Conservation (phyloP, 2,888 invertebrate genomes). For the Pachycephus smyrnensis region DNA sequence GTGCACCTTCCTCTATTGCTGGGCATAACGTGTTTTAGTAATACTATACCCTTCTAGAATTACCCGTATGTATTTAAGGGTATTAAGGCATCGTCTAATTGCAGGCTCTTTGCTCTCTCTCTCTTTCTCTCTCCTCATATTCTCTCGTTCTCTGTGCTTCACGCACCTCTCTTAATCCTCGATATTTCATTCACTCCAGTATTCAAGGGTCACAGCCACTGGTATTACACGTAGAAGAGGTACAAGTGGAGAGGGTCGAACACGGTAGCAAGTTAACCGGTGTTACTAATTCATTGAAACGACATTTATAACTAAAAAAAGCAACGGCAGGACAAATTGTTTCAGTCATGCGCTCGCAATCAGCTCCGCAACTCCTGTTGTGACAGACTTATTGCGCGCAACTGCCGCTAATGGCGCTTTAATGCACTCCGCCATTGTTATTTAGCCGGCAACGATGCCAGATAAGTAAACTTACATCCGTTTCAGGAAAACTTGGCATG, state of each 20-base stretch:
- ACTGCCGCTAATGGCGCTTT: constrained; percentile 19
- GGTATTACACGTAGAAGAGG: neutral
- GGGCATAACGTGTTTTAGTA: constrained; percentile 51
- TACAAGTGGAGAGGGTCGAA: neutral
- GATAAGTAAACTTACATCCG: constrained; percentile 40
- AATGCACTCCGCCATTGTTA: constrained; percentile 9
- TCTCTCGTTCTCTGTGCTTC: constrained; percentile 13
- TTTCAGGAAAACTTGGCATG: constrained; percentile 33
- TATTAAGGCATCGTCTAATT: constrained; percentile 54
- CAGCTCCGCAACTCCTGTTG: constrained; percentile 11
- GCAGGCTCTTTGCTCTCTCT: constrained; percentile 28
- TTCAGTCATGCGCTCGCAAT: constrained; percentile 25
- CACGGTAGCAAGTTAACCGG: constrained; percentile 3
- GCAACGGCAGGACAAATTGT: constrained; percentile 22
- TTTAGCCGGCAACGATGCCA: neutral
- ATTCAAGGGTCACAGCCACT: neutral
- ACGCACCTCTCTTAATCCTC: neutral
- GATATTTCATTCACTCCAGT: neutral
- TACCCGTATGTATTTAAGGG: constrained; percentile 50
- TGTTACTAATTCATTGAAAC: constrained; percentile 20
- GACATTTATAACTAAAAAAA: constrained; percentile 28
- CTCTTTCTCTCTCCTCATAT: constrained; percentile 14
- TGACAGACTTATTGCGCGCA: constrained; percentile 17
- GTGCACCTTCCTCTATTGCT: neutral
- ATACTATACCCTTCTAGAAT: constrained; percentile 59